Evolutionary conservation across 2,888 invertebrate species (phyloP), one percentile per base, ranked within the genome.

Genomic region (Hemicrepidius hirtus): DNA sequence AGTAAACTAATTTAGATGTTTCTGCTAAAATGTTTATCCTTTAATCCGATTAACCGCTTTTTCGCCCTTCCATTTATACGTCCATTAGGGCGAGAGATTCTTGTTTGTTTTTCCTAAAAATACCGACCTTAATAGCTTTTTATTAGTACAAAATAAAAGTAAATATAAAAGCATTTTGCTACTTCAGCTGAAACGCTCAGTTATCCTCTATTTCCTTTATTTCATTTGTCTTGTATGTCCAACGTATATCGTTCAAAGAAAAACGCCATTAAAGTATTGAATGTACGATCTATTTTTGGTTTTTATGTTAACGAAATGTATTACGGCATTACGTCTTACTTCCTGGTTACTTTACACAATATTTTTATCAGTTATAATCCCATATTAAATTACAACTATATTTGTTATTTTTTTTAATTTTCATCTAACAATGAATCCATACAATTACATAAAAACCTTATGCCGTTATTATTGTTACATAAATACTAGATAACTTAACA

Each of bases 1-100:
- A 69, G 69, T 62, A 63, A 69, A 72, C 68, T 72, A 67, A 71
- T 67, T 68, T 50, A 35, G 64, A 46, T 50, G 55, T 72, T 66
- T 68, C 55, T 16, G 62, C 71, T 71, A 62, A 71, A 71, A 71
- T 62, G 71, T 73, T 73, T 60, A 66, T 68, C 73, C 57, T 57
- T 59, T 68, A 71, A 74, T 71, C 68, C 53, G 68, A 71, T 74
- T 74, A 73, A 70, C 57, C 46, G 49, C 65, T 71, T 74, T 78
- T 79, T 73, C 64, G 68, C 63, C 60, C 66, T 73, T 77, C 76
- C 75, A 77, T 79, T 78, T 78, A 76, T 77, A 73, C 76, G 75
- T 78, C 79, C 79, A 79, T 79, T 79, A 79, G 75, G 49, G 68
- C 41, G 53, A 55, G 62, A 60, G 65, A 60, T 68, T 72, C 68